phyloP scores from a whole-genome alignment of 2,888 invertebrate genomes.

The Tenthredo notha region DNA sequence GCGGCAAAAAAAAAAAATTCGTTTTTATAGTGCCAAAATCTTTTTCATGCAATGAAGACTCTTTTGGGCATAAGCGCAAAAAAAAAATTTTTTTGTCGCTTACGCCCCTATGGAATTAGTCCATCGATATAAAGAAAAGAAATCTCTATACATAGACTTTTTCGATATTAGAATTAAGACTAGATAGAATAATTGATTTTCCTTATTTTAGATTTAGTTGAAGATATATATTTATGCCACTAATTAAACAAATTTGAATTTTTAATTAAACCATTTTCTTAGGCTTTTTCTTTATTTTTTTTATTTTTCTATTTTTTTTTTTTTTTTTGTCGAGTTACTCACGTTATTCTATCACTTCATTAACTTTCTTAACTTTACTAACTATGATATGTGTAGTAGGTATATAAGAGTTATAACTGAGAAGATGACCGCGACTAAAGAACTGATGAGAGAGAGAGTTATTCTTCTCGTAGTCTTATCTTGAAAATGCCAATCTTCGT shows the following conservation, averaged over 20 bases:
- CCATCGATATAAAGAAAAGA: too few species aligned
- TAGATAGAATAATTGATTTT: not conserved
- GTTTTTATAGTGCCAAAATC: too few species aligned
- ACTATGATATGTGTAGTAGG: too few species aligned
- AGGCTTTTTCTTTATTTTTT: not conserved
- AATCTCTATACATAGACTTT: not conserved
- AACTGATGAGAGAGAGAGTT: too few species aligned
- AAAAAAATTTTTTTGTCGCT: too few species aligned
- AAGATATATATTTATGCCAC: not conserved
- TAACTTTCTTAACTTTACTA: not conserved
- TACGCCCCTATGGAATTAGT: too few species aligned
- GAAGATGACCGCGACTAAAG: not conserved
- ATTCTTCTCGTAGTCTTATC: not conserved
- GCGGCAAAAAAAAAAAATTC: too few species aligned
- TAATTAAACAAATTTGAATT: not conserved
- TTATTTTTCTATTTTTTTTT: not conserved
- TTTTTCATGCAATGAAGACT: too few species aligned
- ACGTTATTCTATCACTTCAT: not conserved
- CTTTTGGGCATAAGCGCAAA: too few species aligned
- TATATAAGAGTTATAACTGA: not conserved
- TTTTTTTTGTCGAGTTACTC: not conserved
- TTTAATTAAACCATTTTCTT: not conserved
- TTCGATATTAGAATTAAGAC: not conserved
- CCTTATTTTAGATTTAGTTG: not conserved
- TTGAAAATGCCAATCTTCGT: not conserved